A percentile compares a stretch with the other conserved stretches of the same genome.
These are phyloP conservation scores for Anguilla japonica DNA, from an alignment of 2,113 vertebrate genomes.

Conservation along the genomic window DNA sequence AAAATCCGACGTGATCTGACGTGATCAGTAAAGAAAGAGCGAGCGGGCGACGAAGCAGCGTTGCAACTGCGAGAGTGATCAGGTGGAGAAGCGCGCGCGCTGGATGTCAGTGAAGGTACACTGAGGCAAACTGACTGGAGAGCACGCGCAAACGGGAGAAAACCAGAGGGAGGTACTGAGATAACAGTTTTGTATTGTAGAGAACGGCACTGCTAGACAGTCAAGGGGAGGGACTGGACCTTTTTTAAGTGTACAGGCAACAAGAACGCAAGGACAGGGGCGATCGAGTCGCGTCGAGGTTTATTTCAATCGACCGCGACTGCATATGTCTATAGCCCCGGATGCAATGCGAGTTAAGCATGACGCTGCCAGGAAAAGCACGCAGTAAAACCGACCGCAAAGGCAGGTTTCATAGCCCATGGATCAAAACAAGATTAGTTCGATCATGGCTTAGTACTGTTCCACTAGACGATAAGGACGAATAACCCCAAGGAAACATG, in stretches of 20 bases:
- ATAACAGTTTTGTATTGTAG: constrained; percentile 68
- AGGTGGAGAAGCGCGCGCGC: constrained; percentile 57
- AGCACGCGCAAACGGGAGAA: constrained; percentile 52
- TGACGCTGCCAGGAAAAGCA: constrained; percentile 17
- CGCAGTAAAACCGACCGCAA: neutral
- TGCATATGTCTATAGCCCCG: constrained; percentile 1
- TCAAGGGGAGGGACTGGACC: constrained; percentile 66
- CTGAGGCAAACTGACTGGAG: constrained; percentile 60
- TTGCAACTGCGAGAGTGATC: constrained; percentile 38
- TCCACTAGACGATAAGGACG: neutral
- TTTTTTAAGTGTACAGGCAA: constrained; percentile 46
- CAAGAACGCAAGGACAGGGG: constrained; percentile 31
- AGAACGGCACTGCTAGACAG: constrained; percentile 69
- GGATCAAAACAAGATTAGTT: neutral
- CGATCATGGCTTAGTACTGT: neutral
- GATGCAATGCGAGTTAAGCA: neutral
- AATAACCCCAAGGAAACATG: neutral
- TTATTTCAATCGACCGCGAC: constrained; percentile 42
- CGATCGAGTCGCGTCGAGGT: constrained; percentile 56
- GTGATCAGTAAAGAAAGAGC: constrained; percentile 38
- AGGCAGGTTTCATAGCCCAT: neutral
- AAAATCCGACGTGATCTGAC: constrained; percentile 61
- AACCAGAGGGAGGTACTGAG: constrained; percentile 71
- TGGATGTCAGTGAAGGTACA: constrained; percentile 63
- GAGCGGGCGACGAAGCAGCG: constrained; percentile 37